A percentile compares a stretch with the other conserved stretches of the same genome.
These are phyloP conservation scores for Drosophila monieri DNA, from an alignment of 2,888 invertebrate species.

Conservation along the genomic window DNA sequence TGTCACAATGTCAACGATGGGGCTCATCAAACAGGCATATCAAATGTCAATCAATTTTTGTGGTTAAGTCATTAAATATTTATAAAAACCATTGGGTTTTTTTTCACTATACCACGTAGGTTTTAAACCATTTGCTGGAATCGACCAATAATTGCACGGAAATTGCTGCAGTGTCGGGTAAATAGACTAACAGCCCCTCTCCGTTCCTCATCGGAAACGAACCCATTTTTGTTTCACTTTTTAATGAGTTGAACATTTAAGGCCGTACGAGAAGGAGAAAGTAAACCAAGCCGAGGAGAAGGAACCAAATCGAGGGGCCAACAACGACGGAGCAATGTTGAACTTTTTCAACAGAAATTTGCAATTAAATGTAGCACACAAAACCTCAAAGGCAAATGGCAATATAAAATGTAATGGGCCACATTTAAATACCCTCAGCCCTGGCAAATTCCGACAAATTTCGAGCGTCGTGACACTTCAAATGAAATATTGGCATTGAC, in stretches of 20 bases:
- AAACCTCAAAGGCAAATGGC: conserved; percentile 75
- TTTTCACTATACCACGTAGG: not conserved
- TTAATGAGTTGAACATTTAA: conserved; percentile 65
- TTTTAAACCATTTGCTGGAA: conserved; percentile 12
- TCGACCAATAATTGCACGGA: conserved; percentile 28
- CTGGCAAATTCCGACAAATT: conserved; percentile 57
- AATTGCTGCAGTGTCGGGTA: conserved; percentile 27
- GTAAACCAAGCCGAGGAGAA: conserved; percentile 20
- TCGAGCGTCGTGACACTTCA: conserved; percentile 51
- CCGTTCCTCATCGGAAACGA: not conserved
- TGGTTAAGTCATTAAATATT: conserved; percentile 47
- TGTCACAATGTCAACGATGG: conserved; percentile 27
- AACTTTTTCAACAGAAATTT: conserved; percentile 60
- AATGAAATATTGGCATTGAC: conserved; percentile 61
- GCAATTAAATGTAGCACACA: conserved; percentile 67
- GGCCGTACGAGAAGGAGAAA: conserved; percentile 17
- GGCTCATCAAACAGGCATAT: conserved; percentile 41
- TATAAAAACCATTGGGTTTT: conserved; percentile 11
- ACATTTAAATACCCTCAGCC: conserved; percentile 58
- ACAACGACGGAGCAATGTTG: not conserved
- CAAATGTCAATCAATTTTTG: conserved; percentile 60
- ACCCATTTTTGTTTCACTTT: conserved; percentile 39
- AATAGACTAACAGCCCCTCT: conserved; percentile 31
- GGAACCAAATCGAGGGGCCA: conserved; percentile 3
- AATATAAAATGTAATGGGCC: conserved; percentile 59